A percentile compares a stretch with the other conserved stretches of the same genome.
These are phyloP conservation scores for Lytechinus pictus DNA, from an alignment of 35 echinoderm and acorn worm genomes.

Conservation along the genomic window DNA sequence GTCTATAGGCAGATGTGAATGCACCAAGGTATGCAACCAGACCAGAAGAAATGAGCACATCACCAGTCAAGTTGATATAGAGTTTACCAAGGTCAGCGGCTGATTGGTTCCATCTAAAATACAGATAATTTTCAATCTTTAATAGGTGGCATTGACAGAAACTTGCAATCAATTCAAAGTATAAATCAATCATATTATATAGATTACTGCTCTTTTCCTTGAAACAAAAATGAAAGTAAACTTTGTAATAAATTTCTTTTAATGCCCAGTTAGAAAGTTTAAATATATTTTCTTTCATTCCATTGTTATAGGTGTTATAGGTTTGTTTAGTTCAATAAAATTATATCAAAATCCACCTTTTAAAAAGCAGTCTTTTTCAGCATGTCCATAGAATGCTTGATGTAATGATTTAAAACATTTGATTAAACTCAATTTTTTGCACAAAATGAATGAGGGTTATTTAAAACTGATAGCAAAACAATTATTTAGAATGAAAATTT, in stretches of 20 bases:
- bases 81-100: constrained; percentile 89
- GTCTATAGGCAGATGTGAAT: constrained; percentile 96
- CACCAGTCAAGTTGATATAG: constrained; percentile 93
- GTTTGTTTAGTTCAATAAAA: no score
- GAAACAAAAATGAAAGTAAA: no score
- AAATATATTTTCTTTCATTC: no score
- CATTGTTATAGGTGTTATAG: no score
- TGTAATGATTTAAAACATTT: not conserved
- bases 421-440: not conserved
- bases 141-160: no score
- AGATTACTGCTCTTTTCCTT: no score
- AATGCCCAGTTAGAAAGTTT: no score
- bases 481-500: not conserved
- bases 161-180: no score
- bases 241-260: no score
- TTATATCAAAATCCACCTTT: no score
- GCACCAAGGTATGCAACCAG: constrained; percentile 97
- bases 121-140: not conserved
- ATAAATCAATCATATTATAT: no score
- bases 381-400: not conserved
- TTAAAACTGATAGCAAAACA: not conserved
- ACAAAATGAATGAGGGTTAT: not conserved
- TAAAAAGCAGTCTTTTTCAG: no score
- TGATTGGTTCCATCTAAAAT: constrained; percentile 84
- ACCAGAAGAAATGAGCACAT: constrained; percentile 96